These are phyloP conservation scores for Pocillopora verrucosa DNA, from an alignment of 64 coral and sea anemone genomes.

Conservation along the genomic window DNA sequence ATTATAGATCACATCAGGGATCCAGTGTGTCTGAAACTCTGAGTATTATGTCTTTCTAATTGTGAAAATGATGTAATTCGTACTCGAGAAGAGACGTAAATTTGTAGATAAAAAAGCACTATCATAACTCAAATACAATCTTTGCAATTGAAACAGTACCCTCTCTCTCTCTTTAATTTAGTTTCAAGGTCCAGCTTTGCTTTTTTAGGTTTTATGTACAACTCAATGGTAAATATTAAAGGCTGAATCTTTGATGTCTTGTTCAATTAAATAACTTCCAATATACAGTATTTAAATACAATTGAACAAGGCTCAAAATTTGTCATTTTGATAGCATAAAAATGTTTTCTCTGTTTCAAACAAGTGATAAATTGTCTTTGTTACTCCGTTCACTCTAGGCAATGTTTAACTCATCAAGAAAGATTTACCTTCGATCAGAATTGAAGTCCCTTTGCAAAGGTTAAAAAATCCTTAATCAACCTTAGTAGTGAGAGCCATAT, in stretches of 20 bases:
- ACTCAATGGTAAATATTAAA: conserved; percentile 14
- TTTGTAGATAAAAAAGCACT: conserved; percentile 12
- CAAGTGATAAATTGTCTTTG: conserved; percentile 4
- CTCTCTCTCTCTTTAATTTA: conserved; percentile 29
- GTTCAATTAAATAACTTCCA: conserved; percentile 51
- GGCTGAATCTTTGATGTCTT: not conserved
- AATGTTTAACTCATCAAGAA: not conserved
- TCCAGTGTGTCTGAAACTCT: conserved; percentile 12
- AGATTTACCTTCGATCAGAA: conserved; percentile 3
- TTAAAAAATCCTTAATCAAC: not conserved
- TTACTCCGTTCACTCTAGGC: not conserved
- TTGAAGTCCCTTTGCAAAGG: not conserved
- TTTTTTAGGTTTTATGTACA: conserved; percentile 34
- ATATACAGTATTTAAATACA: conserved; percentile 36
- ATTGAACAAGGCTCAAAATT: conserved; percentile 2
- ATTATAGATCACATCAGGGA: conserved; percentile 22
- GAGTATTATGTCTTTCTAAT: conserved; percentile 14
- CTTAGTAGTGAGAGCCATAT: not conserved
- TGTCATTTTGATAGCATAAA: conserved; percentile 16
- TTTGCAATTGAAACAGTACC: not conserved
- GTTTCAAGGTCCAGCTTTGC: conserved; percentile 13
- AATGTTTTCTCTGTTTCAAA: not conserved
- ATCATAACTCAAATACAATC: not conserved
- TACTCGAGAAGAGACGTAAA: conserved; percentile 2
- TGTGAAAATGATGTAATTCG: conserved; percentile 2